Conservation (phyloP, 2,113 vertebrate species). For the Microcebus lehilahytsara region DNA sequence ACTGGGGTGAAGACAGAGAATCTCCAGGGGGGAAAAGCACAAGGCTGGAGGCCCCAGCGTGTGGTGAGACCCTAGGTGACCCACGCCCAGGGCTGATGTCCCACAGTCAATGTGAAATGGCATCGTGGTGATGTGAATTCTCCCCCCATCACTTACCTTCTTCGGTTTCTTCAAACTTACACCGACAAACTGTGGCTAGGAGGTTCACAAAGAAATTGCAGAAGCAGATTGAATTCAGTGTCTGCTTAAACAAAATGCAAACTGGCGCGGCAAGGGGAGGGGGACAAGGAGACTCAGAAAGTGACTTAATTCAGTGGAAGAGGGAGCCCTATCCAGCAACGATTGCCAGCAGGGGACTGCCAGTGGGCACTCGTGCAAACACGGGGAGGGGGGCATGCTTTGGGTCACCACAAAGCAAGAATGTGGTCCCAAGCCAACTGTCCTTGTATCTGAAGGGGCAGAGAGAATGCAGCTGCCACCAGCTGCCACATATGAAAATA, state of each 20-base stretch:
- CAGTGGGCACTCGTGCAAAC: not conserved
- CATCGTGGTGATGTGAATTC: not conserved
- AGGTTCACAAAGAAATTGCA: not conserved
- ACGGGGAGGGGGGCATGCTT: rapidly evolving
- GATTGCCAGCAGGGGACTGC: too few relatives aligned
- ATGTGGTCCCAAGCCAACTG: not conserved
- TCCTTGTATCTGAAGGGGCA: not conserved
- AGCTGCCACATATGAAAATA: not conserved
- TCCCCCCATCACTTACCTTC: not conserved
- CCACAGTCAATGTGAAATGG: not conserved
- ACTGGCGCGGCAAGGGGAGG: not conserved
- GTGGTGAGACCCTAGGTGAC: not conserved
- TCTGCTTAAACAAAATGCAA: not conserved
- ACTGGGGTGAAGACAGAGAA: not conserved
- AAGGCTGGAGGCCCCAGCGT: not conserved
- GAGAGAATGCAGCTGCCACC: not conserved
- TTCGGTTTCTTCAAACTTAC: not conserved
- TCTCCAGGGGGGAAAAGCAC: not conserved
- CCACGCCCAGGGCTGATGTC: not conserved
- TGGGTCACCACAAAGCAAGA: not conserved
- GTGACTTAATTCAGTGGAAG: not conserved
- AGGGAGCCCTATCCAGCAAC: not conserved
- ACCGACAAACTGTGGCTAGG: not conserved
- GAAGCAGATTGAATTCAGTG: not conserved
- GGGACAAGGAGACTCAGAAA: not conserved